phyloP scores from a whole-genome alignment of 2,797 vertebrate species.

The Trachops cirrhosus region DNA sequence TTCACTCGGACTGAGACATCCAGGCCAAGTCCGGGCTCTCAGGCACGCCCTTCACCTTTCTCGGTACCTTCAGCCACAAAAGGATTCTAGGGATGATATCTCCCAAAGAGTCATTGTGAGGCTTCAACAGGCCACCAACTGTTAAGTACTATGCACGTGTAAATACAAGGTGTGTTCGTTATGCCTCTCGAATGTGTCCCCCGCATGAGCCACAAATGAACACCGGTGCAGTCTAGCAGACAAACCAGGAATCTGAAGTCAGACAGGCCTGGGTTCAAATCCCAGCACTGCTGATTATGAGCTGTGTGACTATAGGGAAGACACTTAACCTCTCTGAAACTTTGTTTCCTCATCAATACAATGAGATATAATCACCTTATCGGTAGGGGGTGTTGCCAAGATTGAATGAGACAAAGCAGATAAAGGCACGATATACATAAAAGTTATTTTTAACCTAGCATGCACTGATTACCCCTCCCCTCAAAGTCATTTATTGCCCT shows the following conservation, averaged over 20 bases:
- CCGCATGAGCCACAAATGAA: not conserved
- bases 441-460: not conserved
- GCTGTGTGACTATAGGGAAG: not conserved
- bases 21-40: not conserved
- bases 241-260: not conserved
- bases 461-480: not conserved
- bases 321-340: not conserved
- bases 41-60: not conserved
- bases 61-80: not conserved
- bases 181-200: not conserved
- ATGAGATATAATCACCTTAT: not conserved
- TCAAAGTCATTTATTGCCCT: not conserved
- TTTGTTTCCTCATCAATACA: not conserved
- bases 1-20: no score
- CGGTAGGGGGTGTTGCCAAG: not conserved
- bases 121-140: not conserved
- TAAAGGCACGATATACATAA: not conserved
- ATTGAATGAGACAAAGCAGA: not conserved
- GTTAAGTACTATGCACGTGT: accelerated
- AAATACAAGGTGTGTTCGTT: not conserved
- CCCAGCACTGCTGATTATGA: not conserved
- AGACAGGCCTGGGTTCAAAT: not conserved
- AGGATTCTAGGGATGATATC: not conserved
- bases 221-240: not conserved
- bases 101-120: not conserved